Evolutionary conservation across 2,113 vertebrate species (phyloP).

Genomic region (Stomatorhinus ivindoensis): DNA sequence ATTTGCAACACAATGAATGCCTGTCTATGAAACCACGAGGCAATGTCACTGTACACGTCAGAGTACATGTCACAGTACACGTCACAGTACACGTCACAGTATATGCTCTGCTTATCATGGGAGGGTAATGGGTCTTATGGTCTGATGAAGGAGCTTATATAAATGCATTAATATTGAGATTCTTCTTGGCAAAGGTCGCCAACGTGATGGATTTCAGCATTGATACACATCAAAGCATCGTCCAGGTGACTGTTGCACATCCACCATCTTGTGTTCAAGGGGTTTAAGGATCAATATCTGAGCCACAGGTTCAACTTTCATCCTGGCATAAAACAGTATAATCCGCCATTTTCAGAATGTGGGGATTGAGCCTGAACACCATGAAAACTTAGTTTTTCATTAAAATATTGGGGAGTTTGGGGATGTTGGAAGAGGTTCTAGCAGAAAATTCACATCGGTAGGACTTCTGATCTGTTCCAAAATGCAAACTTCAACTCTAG

Average conservation of each 20-base stretch:
- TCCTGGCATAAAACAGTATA: background rate
- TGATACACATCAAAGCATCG: constrained; percentile 59
- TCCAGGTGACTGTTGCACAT: constrained; percentile 31
- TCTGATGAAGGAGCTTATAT: constrained; percentile 55
- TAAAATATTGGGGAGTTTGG: background rate
- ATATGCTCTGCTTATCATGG: constrained; percentile 44
- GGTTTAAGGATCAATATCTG: constrained; percentile 44
- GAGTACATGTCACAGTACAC: no score
- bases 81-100: no score
- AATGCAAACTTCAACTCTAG: background rate
- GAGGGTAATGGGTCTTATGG: constrained; percentile 47
- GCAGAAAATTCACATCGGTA: background rate
- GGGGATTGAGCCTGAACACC: background rate
- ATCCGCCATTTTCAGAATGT: background rate
- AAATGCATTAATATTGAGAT: constrained; percentile 66
- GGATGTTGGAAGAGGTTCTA: background rate
- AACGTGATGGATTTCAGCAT: constrained; percentile 56
- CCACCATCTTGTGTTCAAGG: constrained; percentile 25
- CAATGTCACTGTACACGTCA: background rate
- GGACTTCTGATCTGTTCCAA: background rate
- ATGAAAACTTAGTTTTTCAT: background rate
- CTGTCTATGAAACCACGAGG: constrained; percentile 10
- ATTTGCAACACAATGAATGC: constrained; percentile 39
- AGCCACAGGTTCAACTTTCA: background rate
- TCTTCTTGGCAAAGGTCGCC: constrained; percentile 66